These are phyloP conservation scores for Notolabrus celidotus DNA, from an alignment of 2,797 vertebrate genomes.

Conservation along the genomic window DNA sequence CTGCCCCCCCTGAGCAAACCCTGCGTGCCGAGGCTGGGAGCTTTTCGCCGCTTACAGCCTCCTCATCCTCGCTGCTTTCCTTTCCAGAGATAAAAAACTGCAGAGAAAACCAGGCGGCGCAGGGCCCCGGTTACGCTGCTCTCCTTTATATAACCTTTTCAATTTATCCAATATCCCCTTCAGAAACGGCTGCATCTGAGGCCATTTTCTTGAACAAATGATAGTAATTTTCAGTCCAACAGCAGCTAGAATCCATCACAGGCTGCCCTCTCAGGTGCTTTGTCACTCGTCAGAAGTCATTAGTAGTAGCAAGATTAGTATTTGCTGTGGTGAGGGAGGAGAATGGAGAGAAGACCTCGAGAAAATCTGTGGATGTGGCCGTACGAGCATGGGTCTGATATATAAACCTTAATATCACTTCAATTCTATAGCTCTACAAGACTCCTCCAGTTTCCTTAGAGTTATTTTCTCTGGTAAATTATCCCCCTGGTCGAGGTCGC, in stretches of 20 bases:
- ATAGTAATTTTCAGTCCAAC: conserved; percentile 83
- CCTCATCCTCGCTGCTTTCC: conserved; percentile 63
- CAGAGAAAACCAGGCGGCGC: conserved; percentile 49
- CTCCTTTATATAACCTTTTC: conserved; percentile 83
- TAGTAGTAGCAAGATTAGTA: conserved; percentile 83
- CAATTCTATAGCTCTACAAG: conserved; percentile 66
- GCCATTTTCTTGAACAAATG: conserved; percentile 87
- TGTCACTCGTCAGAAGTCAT: conserved; percentile 87
- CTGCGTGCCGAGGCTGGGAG: conserved; percentile 54
- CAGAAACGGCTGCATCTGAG: conserved; percentile 80
- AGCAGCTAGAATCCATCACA: conserved; percentile 79
- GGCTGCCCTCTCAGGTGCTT: conserved; percentile 78
- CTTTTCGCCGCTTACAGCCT: conserved; percentile 54
- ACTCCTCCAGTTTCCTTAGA: conserved; percentile 57
- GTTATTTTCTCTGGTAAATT: conserved; percentile 68
- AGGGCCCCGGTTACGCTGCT: conserved; percentile 46
- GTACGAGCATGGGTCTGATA: conserved; percentile 51
- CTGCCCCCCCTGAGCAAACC: conserved; percentile 58
- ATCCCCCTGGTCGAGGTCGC: conserved; percentile 51
- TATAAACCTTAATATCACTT: conserved; percentile 72
- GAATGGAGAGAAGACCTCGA: conserved; percentile 29
- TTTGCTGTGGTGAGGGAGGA: conserved; percentile 66
- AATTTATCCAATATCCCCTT: conserved; percentile 83
- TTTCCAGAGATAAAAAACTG: conserved; percentile 69
- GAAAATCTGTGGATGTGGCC: conserved; percentile 65